Base-by-base conservation (phyloP, 2,113 vertebrate species). In the Pterocles gutturalis region DNA sequence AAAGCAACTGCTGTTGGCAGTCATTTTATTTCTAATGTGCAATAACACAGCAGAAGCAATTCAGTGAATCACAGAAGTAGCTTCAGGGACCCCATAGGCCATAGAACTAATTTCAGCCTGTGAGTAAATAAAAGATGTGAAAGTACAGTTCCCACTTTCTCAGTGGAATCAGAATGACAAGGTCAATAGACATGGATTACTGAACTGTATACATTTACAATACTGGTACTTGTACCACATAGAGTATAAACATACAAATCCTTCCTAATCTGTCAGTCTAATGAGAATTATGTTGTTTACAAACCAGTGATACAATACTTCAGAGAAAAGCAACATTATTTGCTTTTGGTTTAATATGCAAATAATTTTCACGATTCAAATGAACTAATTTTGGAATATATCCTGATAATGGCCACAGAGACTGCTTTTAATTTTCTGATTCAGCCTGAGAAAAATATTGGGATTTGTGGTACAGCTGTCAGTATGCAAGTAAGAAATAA, bases 51-150 rank as follows among this genome's bases (percentile, higher is more conserved):
- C 67, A 93, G 90, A 93, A 90, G 55, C 88, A 86, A 92, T 92
- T 89, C 95, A 75, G 46, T 90, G 95, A 94, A 80, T 92, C 88
- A 89, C 55, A 78, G 79, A 90, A 89, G 85, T 36, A 92, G 83
- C 95, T 96, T 95, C 76, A 89, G 93, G 90, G 93, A 96, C 54
- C 92, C 92, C 72, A 95, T 53, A 93, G 90, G 92, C 93, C 79
- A 81, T 43, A 71, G 92, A 96, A 93, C 64, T 96, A 94, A 95
- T 96, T 96, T 95, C 76, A 92, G 46, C 49, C 64, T 83, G 20
- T 66, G 60, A 94, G 76, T 94, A 91, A 96, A 95, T 93, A 95
- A 94, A 94, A 95, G 54, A 97, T 90, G 82, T 92, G 85, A 92
- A 92, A 93, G 67, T 75, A 83, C 14, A 31, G 57, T 88, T 94